Percentiles rank a stretch among this genome's conserved stretches.
These are phyloP conservation scores for Archilochus colubris DNA, from an alignment of 2,113 vertebrate species.

Conservation along the genomic window DNA sequence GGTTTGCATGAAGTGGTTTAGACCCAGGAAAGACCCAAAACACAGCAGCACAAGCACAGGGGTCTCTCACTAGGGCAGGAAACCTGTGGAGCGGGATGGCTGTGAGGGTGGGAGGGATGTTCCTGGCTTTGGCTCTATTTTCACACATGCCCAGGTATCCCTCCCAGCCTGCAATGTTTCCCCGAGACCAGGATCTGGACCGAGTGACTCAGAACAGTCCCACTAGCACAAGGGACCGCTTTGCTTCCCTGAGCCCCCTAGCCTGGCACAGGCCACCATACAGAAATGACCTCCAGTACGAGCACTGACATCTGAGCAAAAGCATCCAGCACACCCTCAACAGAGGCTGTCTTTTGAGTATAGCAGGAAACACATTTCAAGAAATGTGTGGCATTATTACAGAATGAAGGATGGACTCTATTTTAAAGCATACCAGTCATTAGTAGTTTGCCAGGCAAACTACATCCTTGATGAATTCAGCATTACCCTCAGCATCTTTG, in stretches of 20 bases:
- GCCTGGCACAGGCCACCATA: neutral
- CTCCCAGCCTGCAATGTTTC: neutral
- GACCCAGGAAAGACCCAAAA: neutral
- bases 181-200: fast-evolving
- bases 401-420: neutral
- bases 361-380: fast-evolving
- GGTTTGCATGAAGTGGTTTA: neutral
- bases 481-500: neutral
- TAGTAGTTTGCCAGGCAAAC: neutral
- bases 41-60: fast-evolving
- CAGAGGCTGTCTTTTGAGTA: neutral
- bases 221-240: neutral
- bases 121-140: neutral
- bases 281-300: neutral
- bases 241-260: neutral
- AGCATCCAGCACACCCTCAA: neutral
- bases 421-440: neutral
- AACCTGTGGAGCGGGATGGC: fast-evolving
- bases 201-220: fast-evolving
- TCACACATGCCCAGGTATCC: fast-evolving
- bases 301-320: neutral
- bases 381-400: neutral
- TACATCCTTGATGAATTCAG: neutral
- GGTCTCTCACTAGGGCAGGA: neutral
- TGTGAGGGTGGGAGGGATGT: neutral